Percentiles rank a stretch among this genome's conserved stretches.
Conservation (phyloP, 1,140 invertebrate genomes). For the Drosophila elegans region DNA sequence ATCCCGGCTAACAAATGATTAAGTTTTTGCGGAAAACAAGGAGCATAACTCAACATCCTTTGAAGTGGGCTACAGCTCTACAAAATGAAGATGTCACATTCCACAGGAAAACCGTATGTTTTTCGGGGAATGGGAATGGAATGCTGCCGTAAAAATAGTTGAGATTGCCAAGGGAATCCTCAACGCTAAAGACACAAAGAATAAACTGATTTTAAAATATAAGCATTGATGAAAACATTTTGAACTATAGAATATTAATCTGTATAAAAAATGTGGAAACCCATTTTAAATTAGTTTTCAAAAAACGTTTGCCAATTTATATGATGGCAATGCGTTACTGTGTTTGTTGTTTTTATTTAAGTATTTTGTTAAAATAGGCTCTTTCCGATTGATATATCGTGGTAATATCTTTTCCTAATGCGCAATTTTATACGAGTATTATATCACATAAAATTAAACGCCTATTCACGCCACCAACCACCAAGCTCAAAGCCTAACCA, state of each 20-base stretch:
- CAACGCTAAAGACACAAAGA: neutral
- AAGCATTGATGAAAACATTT: too few species aligned
- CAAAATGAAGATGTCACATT: constrained; percentile 38
- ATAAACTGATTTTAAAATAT: too few species aligned
- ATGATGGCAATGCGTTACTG: too few species aligned
- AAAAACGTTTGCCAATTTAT: too few species aligned
- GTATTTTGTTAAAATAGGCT: too few species aligned
- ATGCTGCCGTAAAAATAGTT: constrained; percentile 21
- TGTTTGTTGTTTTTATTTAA: too few species aligned
- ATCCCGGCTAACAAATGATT: constrained; percentile 46
- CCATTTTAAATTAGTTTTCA: too few species aligned
- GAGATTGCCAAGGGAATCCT: constrained; percentile 4
- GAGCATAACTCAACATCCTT: constrained; percentile 10
- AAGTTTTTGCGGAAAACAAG: constrained; percentile 32
- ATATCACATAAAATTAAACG: constrained; percentile 2
- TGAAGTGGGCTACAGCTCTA: constrained; percentile 18
- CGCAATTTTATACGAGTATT: neutral
- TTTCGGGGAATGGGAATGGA: neutral
- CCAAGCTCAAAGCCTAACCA: constrained; percentile 5
- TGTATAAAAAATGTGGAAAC: too few species aligned
- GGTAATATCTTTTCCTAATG: neutral
- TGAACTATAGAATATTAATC: too few species aligned
- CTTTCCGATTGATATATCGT: too few species aligned
- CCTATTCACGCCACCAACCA: constrained; percentile 6
- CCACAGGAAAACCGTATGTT: neutral